phyloP scores from a whole-genome alignment of 2,113 vertebrate species.

The Gymnorhina tibicen region DNA sequence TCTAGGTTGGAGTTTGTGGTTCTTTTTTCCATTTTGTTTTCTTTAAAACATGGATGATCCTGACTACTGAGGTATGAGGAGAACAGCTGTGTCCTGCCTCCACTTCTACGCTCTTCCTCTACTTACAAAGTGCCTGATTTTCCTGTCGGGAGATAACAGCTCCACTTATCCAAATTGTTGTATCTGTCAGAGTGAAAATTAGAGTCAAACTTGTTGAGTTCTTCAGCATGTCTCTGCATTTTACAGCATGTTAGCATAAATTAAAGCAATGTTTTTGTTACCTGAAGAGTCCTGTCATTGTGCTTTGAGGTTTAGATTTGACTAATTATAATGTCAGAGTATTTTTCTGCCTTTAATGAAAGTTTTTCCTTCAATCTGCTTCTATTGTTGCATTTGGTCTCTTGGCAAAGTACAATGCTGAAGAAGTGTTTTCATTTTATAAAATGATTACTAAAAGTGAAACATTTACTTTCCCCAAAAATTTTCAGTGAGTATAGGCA shows the following conservation, averaged over 20 bases:
- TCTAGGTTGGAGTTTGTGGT: neutral
- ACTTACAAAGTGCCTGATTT: neutral
- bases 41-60: neutral
- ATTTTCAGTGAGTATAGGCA: neutral
- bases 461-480: neutral
- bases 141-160: neutral
- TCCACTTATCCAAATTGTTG: neutral
- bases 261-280: conserved; percentile 29
- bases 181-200: conserved; percentile 6
- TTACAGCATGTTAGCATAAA: conserved; percentile 25
- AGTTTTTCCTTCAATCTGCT: neutral
- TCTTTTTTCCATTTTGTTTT: neutral
- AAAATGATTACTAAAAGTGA: neutral
- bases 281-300: neutral
- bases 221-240: conserved; percentile 17
- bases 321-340: conserved; percentile 15
- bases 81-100: neutral
- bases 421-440: neutral
- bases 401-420: neutral
- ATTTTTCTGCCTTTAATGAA: neutral
- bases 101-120: neutral
- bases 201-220: neutral
- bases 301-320: neutral
- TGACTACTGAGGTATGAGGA: neutral
- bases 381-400: conserved; percentile 16